Conservation (phyloP, 2,888 invertebrate species). For the Ochropleura plecta region DNA sequence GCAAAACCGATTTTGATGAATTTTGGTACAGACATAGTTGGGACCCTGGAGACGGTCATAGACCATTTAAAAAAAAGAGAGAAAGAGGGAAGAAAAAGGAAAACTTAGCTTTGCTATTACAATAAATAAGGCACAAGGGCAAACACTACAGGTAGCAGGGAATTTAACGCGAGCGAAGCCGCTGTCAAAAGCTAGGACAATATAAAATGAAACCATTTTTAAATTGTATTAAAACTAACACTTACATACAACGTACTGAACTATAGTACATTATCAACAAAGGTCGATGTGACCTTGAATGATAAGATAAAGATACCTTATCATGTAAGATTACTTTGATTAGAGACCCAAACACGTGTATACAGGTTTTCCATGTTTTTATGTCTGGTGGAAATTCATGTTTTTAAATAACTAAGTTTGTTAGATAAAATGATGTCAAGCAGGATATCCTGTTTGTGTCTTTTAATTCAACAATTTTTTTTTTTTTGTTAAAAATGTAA, state of each 20-base stretch:
- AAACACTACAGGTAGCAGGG: no score
- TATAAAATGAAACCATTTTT: background rate
- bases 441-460: background rate
- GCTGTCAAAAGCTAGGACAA: no score
- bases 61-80: no score
- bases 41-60: no score
- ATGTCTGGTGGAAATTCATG: background rate
- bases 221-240: background rate
- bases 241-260: background rate
- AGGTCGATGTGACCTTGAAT: constrained; percentile 34
- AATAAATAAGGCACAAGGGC: no score
- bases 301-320: constrained; percentile 45
- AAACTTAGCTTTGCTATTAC: no score
- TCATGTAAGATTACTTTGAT: constrained; percentile 30
- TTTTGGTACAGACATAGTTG: no score
- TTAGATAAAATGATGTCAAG: background rate
- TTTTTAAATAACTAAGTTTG: background rate
- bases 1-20: no score
- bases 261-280: constrained; percentile 12
- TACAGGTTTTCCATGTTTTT: background rate
- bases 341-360: constrained; percentile 18
- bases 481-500: no score
- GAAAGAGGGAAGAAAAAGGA: no score
- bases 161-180: no score
- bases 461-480: background rate